A percentile compares a stretch with the other conserved stretches of the same genome.
Evolutionary conservation across 2,797 vertebrate species (phyloP).

Genomic region (Coendou prehensilis): DNA sequence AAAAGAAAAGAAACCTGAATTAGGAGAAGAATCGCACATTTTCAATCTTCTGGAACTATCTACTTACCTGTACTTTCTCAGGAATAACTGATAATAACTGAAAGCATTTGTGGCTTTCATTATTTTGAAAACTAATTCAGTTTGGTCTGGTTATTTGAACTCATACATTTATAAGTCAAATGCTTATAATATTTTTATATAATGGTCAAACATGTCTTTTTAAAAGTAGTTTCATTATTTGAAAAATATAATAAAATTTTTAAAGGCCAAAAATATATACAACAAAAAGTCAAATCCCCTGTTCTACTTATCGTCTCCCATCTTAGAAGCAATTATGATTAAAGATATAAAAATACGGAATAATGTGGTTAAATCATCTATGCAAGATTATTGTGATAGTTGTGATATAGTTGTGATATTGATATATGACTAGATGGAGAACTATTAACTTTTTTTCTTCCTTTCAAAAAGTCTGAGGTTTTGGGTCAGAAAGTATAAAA

Average conservation of each 20-base stretch:
- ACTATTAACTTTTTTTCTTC: neutral
- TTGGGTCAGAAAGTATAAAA: constrained; percentile 55
- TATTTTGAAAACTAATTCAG: constrained; percentile 55
- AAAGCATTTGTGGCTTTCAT: neutral
- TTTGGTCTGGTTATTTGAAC: neutral
- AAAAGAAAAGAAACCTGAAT: neutral
- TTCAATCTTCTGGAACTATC: constrained; percentile 15
- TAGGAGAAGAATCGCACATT: neutral
- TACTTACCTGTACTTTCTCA: constrained; percentile 1
- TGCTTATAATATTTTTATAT: neutral
- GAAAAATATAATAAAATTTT: constrained; percentile 36
- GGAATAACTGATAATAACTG: neutral
- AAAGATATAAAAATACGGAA: neutral
- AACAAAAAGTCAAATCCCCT: neutral
- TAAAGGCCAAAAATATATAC: neutral
- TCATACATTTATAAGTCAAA: neutral
- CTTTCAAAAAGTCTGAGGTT: neutral
- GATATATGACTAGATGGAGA: neutral
- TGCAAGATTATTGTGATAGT: neutral
- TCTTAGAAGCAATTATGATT: neutral
- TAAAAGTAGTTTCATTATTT: neutral
- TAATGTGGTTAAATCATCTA: neutral
- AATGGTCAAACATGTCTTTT: neutral
- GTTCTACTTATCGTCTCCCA: neutral
- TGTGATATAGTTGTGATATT: neutral